These are phyloP conservation scores for Pampus argenteus DNA, from an alignment of 2,797 vertebrate species.

Conservation along the genomic window DNA sequence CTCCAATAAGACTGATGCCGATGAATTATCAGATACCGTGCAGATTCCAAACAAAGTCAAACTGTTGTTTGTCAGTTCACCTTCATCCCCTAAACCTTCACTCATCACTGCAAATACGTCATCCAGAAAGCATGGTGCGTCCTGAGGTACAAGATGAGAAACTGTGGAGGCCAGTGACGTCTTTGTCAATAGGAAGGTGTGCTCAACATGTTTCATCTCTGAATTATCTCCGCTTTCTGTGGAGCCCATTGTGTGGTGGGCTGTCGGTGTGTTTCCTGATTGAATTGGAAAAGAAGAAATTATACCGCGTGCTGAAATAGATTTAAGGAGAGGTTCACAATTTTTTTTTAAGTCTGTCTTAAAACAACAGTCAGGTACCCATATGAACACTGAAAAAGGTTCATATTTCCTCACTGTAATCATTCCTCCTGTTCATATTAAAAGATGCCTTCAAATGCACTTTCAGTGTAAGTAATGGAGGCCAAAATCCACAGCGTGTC, in stretches of 20 bases:
- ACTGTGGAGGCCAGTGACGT: background rate
- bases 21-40: background rate
- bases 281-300: background rate
- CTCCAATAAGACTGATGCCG: conserved; percentile 32
- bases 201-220: too few species aligned
- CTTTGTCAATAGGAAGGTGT: background rate
- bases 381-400: too few species aligned
- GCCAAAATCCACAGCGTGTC: too few species aligned
- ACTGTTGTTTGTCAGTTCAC: conserved; percentile 41
- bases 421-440: too few species aligned
- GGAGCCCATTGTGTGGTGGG: background rate
- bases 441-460: too few species aligned
- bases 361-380: too few species aligned
- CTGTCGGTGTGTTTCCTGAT: background rate
- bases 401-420: too few species aligned
- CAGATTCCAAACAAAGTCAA: conserved; percentile 76
- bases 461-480: too few species aligned
- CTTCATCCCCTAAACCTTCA: conserved; percentile 34
- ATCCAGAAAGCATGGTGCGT: conserved; percentile 51
- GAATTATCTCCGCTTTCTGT: conserved; percentile 1
- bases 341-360: too few species aligned
- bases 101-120: conserved; percentile 64
- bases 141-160: conserved; percentile 4
- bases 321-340: background rate
- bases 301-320: background rate